Evolutionary conservation across 2,888 invertebrate species (phyloP).

Genomic region (Agonopterix arenella): DNA sequence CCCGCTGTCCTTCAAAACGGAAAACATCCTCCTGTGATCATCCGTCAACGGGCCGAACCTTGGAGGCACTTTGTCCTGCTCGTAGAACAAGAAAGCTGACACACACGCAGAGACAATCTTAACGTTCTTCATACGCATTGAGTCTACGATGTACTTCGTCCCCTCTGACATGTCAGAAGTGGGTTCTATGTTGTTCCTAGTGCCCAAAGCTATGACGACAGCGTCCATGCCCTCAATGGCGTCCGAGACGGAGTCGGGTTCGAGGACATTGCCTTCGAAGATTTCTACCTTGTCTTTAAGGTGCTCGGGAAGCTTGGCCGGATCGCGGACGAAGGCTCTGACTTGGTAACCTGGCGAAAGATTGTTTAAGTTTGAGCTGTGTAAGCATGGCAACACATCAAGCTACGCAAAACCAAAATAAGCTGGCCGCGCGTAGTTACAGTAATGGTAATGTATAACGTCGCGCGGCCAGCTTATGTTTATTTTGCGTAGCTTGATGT

Average conservation of each 20-base stretch:
- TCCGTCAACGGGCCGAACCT: constrained; percentile 83
- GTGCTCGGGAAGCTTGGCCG: constrained; percentile 81
- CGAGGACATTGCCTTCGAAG: constrained; percentile 84
- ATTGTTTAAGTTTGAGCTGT: too few relatives aligned
- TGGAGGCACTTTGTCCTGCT: constrained; percentile 84
- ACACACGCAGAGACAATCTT: constrained; percentile 85
- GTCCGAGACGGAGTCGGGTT: constrained; percentile 82
- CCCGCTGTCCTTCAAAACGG: constrained; percentile 79
- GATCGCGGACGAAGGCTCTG: constrained; percentile 85
- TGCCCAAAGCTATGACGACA: constrained; percentile 87
- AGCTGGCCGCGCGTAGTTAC: too few relatives aligned
- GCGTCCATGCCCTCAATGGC: constrained; percentile 83
- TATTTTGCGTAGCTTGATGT: too few relatives aligned
- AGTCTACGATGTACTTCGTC: constrained; percentile 86
- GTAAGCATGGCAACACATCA: too few relatives aligned
- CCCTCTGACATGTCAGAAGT: constrained; percentile 89
- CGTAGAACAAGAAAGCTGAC: constrained; percentile 88
- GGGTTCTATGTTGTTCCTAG: constrained; percentile 84
- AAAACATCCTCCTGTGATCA: constrained; percentile 87
- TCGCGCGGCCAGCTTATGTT: too few relatives aligned
- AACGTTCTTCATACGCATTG: constrained; percentile 84
- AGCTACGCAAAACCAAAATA: too few relatives aligned
- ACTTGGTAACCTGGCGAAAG: constrained; percentile 79
- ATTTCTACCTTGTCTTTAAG: constrained; percentile 82
- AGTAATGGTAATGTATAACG: too few relatives aligned